Evolutionary conservation across 2,113 vertebrate species (phyloP).

Genomic region (Desmodus rotundus): DNA sequence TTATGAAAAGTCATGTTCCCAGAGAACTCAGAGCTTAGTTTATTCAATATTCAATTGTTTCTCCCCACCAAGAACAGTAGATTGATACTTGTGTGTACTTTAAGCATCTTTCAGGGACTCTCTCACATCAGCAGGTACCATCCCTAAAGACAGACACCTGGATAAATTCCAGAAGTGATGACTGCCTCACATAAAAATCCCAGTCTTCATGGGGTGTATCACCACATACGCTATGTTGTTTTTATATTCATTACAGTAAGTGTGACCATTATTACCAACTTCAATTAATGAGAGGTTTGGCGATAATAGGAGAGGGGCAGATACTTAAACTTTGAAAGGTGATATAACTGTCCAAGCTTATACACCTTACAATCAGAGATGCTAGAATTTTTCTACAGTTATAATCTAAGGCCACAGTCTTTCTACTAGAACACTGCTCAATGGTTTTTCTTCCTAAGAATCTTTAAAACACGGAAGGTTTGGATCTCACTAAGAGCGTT

Average conservation of each 20-base stretch:
- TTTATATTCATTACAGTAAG: not conserved
- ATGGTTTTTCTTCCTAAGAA: not conserved
- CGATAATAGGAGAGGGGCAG: not conserved
- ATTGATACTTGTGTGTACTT: not conserved
- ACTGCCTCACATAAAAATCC: not conserved
- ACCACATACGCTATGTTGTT: not conserved
- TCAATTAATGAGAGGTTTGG: not conserved
- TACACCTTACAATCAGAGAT: not conserved
- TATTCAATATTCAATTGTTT: not conserved
- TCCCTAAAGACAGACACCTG: not conserved
- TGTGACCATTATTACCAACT: not conserved
- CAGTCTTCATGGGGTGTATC: not conserved
- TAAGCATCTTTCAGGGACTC: not conserved
- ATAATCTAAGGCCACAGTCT: not conserved
- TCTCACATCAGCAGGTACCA: not conserved
- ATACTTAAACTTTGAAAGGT: not conserved
- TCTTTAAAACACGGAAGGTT: not conserved
- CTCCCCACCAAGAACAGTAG: not conserved
- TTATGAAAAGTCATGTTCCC: not conserved
- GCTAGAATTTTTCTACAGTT: not conserved
- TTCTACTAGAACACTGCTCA: not conserved
- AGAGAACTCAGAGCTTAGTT: not conserved
- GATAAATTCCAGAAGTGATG: not conserved
- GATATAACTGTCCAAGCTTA: not conserved
- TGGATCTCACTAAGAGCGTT: not conserved